Evolutionary conservation across 2,888 invertebrate species (phyloP), one percentile per base, ranked within the genome.

Genomic region (Orchesella flavescens): DNA sequence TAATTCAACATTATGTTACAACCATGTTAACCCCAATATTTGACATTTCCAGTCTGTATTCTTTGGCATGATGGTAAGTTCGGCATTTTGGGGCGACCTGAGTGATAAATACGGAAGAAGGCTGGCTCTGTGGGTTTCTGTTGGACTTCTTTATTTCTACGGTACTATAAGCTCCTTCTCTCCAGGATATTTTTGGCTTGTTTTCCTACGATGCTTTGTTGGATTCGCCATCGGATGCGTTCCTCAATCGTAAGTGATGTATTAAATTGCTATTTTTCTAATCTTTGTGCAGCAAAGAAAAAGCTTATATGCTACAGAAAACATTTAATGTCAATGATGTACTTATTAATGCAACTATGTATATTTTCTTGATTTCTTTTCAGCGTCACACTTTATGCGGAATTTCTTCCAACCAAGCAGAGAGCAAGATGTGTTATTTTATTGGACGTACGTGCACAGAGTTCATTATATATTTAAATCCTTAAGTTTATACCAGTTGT

Each of bases 141-240:
- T 97, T n/a, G 93, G 96, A 75, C 91, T 98, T 86, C 91, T 98
- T 49, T 97, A 96, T 90, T 95, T 96, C 90, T 98, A 97, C 91
- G 98, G 97, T 15, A 91, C 97, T 24, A 90, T 98, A 55, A 97
- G 97, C 91, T 93, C 97, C 1, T 93, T 97, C 89, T 95, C 97
- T 0, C 97, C 97, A 1, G 96, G 95, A 89, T 97, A 96, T 90
- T 93, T 95, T 74, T 97, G 97, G 96, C 92, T 98, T 79, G 91
- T 98, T 57, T 93, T 97, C 80, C 91, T 98, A n/a, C 92, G 98
- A 90, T 96, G 97, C 15, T 92, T 97, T 10, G 97, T 97, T 13
- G 98, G 98, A 63, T 97, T 98, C 91, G 97, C 97, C 21, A 97
- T 98, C 89, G 98, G 98, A 88, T 97, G 98, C 90, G 96, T 97